Evolutionary conservation across 2,113 vertebrate genomes (phyloP).

Genomic region (Laticauda colubrina): DNA sequence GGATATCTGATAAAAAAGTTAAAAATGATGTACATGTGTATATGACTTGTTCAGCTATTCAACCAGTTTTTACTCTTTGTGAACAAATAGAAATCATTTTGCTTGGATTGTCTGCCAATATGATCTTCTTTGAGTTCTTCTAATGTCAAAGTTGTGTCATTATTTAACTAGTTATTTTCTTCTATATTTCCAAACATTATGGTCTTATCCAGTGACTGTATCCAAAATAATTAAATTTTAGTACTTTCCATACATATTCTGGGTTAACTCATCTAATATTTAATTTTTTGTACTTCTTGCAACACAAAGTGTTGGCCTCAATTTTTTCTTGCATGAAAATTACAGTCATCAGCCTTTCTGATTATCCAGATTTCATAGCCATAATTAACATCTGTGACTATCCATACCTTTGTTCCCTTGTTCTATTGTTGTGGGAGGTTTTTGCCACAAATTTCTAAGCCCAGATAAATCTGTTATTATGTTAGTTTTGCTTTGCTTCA

Average conservation of each 20-base stretch:
- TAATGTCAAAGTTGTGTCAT: background rate
- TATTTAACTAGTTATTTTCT: background rate
- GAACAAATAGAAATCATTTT: background rate
- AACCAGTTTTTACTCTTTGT: background rate
- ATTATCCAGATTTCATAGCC: background rate
- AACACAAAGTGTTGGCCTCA: background rate
- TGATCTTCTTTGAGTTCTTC: background rate
- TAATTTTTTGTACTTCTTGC: background rate
- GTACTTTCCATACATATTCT: background rate
- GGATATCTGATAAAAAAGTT: slow-evolving; percentile 80
- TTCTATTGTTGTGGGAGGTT: background rate
- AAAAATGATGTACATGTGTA: slow-evolving; percentile 67
- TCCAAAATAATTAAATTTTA: background rate
- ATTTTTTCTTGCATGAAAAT: background rate
- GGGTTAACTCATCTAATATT: background rate
- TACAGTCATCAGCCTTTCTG: background rate
- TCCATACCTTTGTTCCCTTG: background rate
- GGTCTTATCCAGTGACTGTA: background rate
- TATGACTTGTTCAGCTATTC: background rate
- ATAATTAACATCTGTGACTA: background rate
- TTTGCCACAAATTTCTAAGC: background rate
- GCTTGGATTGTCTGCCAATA: background rate
- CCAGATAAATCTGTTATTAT: background rate
- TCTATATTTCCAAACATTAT: background rate
- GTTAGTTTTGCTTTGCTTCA: background rate